A percentile compares a stretch with the other conserved stretches of the same genome.
phyloP scores from a whole-genome alignment of 2,888 invertebrate genomes.

The Stenolophus ochropezus region DNA sequence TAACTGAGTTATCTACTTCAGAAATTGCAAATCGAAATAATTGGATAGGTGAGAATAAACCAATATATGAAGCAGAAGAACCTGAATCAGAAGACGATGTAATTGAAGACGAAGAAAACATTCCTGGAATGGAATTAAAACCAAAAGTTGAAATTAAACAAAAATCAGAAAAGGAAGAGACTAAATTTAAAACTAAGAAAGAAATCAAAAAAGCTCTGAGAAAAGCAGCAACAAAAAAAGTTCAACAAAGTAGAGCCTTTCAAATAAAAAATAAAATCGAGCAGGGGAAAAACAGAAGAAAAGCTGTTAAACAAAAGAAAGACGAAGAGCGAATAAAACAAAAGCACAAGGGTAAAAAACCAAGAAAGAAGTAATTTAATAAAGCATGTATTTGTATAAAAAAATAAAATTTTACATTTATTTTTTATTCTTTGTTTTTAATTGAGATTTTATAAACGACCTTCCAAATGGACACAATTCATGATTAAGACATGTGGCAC shows the following conservation, averaged over 20 bases:
- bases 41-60: slow-evolving; percentile 83
- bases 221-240: slow-evolving; percentile 82
- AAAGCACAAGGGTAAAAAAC: slow-evolving; percentile 70
- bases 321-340: slow-evolving; percentile 71
- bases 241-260: slow-evolving; percentile 86
- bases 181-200: slow-evolving; percentile 76
- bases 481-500: slow-evolving; percentile 87
- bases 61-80: slow-evolving; percentile 68
- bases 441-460: slow-evolving; percentile 66
- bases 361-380: slow-evolving; percentile 64
- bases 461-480: slow-evolving; percentile 85
- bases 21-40: slow-evolving; percentile 82
- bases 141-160: slow-evolving; percentile 67
- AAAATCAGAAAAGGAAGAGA: slow-evolving; percentile 69
- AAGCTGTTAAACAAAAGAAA: slow-evolving; percentile 74
- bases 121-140: slow-evolving; percentile 75
- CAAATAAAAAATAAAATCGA: slow-evolving; percentile 85
- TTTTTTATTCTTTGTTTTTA: slow-evolving; percentile 62
- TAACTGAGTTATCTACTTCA: slow-evolving; percentile 83
- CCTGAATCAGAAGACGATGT: slow-evolving; percentile 66
- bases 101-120: slow-evolving; percentile 66
- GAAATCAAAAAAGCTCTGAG: slow-evolving; percentile 83
- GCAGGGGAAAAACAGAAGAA: slow-evolving; percentile 81
- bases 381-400: not conserved
- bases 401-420: slow-evolving; percentile 62